phyloP scores from a whole-genome alignment of 1,140 invertebrate genomes.

The Pinna nobilis region DNA sequence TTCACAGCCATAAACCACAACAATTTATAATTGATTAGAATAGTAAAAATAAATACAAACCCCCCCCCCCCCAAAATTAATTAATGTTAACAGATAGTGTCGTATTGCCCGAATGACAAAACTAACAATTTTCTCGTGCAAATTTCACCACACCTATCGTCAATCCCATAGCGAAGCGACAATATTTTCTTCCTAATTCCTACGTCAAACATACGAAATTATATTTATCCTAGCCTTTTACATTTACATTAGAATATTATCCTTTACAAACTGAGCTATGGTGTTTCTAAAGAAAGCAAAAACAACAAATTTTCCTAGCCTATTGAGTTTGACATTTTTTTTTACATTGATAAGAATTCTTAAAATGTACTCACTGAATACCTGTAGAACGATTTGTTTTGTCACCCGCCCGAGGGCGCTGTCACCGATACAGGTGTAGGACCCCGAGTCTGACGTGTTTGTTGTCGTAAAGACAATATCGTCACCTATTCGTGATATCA shows the following conservation, averaged over 20 bases:
- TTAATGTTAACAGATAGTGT: too few species aligned
- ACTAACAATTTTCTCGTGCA: too few species aligned
- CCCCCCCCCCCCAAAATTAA: too few species aligned
- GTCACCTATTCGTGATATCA: neutral
- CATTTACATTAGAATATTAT: too few species aligned
- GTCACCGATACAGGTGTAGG: constrained; percentile 22
- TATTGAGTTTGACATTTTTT: neutral
- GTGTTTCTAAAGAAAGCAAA: neutral
- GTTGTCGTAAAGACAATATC: neutral
- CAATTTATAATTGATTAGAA: too few species aligned
- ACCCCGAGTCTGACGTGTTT: constrained; percentile 13
- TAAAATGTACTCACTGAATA: constrained; percentile 37
- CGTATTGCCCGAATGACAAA: too few species aligned
- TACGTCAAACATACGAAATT: too few species aligned
- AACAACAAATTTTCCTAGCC: neutral
- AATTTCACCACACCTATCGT: neutral
- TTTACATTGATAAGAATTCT: neutral
- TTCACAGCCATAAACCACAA: too few species aligned
- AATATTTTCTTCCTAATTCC: too few species aligned
- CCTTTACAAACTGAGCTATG: neutral
- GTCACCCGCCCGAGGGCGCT: constrained; percentile 31
- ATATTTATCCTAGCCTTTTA: neutral
- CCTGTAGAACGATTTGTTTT: constrained; percentile 33
- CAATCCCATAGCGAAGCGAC: neutral
- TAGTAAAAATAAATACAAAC: too few species aligned